Conservation (phyloP, 2,888 invertebrate genomes). For the Tipula unca region DNA sequence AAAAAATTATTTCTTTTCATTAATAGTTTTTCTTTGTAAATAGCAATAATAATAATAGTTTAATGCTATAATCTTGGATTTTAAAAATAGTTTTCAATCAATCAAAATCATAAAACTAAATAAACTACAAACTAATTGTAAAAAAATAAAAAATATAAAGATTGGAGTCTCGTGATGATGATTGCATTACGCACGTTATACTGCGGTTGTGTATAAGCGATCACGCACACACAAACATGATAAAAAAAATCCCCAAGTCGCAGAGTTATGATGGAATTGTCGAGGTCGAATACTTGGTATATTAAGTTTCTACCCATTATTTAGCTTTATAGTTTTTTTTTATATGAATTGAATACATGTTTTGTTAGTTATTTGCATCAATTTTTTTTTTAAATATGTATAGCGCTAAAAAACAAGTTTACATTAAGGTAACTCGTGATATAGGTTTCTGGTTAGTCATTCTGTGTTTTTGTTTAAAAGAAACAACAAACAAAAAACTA, state of each 20-base stretch:
- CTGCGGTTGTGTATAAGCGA: neutral
- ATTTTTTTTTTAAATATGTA: neutral
- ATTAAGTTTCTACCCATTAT: neutral
- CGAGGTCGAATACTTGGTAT: neutral
- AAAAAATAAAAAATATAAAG: neutral
- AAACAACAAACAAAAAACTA: neutral
- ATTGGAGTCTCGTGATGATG: neutral
- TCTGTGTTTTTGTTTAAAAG: neutral
- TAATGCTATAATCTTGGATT: neutral
- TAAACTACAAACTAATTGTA: neutral
- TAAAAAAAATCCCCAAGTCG: neutral
- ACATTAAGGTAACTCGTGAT: neutral
- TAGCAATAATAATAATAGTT: neutral
- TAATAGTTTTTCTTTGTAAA: neutral
- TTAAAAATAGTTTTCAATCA: neutral
- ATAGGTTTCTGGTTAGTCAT: neutral
- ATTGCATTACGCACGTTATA: neutral
- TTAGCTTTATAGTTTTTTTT: neutral
- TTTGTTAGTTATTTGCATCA: neutral
- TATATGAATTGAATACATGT: neutral
- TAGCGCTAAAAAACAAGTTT: neutral
- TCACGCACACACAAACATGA: neutral
- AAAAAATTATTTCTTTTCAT: neutral
- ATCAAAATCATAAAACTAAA: neutral
- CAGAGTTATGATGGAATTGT: neutral